These are phyloP conservation scores for Aphidius ervi DNA, from an alignment of 1,140 invertebrate species.

Conservation along the genomic window DNA sequence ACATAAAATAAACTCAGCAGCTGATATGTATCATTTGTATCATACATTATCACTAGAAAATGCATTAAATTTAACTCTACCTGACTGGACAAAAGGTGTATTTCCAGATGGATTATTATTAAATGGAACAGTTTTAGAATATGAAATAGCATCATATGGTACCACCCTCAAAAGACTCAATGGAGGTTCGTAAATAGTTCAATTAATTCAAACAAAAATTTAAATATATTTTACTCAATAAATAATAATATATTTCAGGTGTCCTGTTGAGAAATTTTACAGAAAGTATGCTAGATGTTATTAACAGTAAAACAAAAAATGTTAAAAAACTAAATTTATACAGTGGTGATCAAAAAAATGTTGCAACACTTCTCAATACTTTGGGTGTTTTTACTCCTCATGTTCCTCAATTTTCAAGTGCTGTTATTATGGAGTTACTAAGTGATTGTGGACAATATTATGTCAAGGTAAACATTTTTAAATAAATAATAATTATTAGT, in stretches of 20 bases:
- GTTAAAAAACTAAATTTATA: conserved; percentile 58
- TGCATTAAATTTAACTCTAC: conserved; percentile 31
- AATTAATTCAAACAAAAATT: too few relatives aligned
- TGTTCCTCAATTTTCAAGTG: conserved; percentile 56
- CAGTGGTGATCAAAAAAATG: conserved; percentile 68
- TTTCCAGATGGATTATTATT: conserved; percentile 49
- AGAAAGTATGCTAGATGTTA: conserved; percentile 42
- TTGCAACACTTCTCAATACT: conserved; percentile 62
- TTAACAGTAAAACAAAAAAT: conserved; percentile 35
- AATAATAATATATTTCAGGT: conserved; percentile 28
- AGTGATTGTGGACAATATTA: conserved; percentile 22
- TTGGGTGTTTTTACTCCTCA: conserved; percentile 61
- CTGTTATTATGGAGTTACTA: conserved; percentile 44
- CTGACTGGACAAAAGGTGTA: conserved; percentile 49
- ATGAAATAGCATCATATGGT: conserved; percentile 46
- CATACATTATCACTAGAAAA: conserved; percentile 52
- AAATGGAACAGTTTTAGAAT: conserved; percentile 52
- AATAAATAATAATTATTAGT: neutral
- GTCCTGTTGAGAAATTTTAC: conserved; percentile 55
- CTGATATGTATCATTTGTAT: conserved; percentile 53
- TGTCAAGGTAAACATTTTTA: conserved; percentile 26
- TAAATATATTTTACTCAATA: neutral
- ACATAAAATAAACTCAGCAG: conserved; percentile 45
- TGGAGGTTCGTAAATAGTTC: conserved; percentile 41
- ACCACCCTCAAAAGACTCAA: conserved; percentile 45